Conservation (phyloP, 2,797 vertebrate species). For the Ptychobarbus kaznakovi region DNA sequence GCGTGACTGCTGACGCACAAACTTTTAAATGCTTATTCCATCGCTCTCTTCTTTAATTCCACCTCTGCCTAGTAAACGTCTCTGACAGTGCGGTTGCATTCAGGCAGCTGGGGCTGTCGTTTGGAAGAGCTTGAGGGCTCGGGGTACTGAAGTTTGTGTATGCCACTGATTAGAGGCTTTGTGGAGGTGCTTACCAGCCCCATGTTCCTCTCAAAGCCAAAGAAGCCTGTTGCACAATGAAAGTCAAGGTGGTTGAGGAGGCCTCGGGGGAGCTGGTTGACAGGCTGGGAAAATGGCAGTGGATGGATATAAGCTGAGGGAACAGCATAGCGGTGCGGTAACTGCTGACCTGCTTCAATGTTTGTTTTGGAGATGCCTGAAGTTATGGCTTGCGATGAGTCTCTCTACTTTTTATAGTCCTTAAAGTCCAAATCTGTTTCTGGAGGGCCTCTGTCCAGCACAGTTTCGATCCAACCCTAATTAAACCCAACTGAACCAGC, state of each 20-base stretch:
- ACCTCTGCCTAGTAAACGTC: conserved; percentile 15
- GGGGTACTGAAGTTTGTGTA: conserved; percentile 10
- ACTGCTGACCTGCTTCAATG: conserved; percentile 5
- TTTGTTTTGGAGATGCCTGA: conserved; percentile 47
- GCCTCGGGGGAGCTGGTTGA: conserved; percentile 48
- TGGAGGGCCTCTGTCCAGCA: background rate
- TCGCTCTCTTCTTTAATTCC: conserved; percentile 37
- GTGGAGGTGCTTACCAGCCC: conserved; percentile 37
- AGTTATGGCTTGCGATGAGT: conserved; percentile 15
- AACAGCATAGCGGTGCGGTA: background rate
- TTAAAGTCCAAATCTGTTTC: conserved; percentile 8
- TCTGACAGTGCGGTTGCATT: conserved; percentile 36
- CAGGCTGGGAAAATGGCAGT: conserved; percentile 43
- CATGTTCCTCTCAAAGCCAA: conserved; percentile 49
- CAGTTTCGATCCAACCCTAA: background rate
- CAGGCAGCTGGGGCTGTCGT: conserved; percentile 8
- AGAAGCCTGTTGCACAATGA: conserved; percentile 51
- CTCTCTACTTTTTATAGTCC: background rate
- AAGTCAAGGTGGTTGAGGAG: conserved; percentile 53
- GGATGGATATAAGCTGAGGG: conserved; percentile 30
- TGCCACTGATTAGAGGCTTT: conserved; percentile 47
- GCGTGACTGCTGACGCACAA: conserved; percentile 19
- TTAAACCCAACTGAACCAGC: background rate
- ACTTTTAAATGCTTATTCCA: conserved; percentile 40
- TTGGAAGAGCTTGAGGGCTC: conserved; percentile 7